A percentile compares a stretch with the other conserved stretches of the same genome.
phyloP scores from a whole-genome alignment of 30 jellyfish, hydroid and myxozoan species.

The Rhopilema esculentum region DNA sequence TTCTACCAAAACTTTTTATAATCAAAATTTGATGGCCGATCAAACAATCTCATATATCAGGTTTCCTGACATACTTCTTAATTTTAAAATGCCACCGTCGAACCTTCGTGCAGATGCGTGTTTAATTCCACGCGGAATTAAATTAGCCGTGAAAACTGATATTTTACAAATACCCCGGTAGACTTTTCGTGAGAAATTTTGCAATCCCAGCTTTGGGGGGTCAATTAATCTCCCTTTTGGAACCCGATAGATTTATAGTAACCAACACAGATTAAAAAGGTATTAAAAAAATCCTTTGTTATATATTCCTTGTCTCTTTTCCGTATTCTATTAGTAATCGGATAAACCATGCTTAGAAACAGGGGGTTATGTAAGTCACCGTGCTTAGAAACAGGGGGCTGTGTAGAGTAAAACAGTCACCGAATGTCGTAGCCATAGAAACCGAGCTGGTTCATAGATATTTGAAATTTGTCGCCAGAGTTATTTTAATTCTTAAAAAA shows the following conservation, averaged over 20 bases:
- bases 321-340: neutral
- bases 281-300: neutral
- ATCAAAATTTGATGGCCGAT: too few species aligned
- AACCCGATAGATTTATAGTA: neutral
- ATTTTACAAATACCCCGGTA: neutral
- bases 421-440: neutral
- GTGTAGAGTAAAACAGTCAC: neutral
- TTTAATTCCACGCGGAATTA: neutral
- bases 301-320: neutral
- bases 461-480: neutral
- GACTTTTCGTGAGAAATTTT: neutral
- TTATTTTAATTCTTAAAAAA: too few species aligned
- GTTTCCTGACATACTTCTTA: neutral
- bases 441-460: neutral
- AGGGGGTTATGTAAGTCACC: neutral
- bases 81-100: neutral
- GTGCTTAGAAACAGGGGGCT: neutral
- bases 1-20: too few species aligned
- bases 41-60: too few species aligned
- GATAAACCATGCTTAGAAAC: neutral
- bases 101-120: neutral
- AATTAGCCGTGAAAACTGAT: neutral
- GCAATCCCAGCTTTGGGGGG: neutral
- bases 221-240: neutral
- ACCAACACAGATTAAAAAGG: too few species aligned